phyloP scores from a whole-genome alignment of 2,797 vertebrate species.

The Rhynchotus rufescens region DNA sequence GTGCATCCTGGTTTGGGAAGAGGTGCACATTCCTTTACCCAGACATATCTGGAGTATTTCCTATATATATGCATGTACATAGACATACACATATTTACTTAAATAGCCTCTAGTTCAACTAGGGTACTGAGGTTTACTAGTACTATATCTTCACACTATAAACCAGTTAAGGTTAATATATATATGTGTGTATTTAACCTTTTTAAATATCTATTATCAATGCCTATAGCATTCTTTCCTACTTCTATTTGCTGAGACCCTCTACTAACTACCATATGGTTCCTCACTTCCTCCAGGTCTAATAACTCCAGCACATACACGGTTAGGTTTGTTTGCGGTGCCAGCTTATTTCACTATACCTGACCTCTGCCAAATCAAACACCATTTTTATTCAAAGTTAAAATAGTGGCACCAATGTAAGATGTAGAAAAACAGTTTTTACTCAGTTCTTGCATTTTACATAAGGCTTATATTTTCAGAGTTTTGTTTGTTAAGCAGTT shows the following conservation, averaged over 20 bases:
- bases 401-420: slow-evolving; percentile 49
- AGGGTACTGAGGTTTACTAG: too few relatives aligned
- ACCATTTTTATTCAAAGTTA: slow-evolving; percentile 45
- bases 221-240: not conserved
- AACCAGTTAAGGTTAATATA: not conserved
- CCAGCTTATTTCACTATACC: slow-evolving; percentile 32
- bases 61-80: too few relatives aligned
- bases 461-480: not conserved
- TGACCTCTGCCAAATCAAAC: slow-evolving; percentile 57
- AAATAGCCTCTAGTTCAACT: not conserved
- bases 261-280: slow-evolving; percentile 13
- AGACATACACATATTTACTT: not conserved
- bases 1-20: not conserved
- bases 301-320: slow-evolving; percentile 51
- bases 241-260: slow-evolving; percentile 34
- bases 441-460: not conserved
- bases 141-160: not conserved
- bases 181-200: not conserved
- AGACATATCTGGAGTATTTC: not conserved
- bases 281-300: slow-evolving; percentile 34
- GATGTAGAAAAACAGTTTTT: slow-evolving; percentile 17
- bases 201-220: not conserved
- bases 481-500: not conserved
- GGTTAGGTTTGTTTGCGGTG: slow-evolving; percentile 32
- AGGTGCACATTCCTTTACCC: not conserved